These are phyloP conservation scores for Myocastor coypus DNA, from an alignment of 2,113 vertebrate genomes.

Conservation along the genomic window DNA sequence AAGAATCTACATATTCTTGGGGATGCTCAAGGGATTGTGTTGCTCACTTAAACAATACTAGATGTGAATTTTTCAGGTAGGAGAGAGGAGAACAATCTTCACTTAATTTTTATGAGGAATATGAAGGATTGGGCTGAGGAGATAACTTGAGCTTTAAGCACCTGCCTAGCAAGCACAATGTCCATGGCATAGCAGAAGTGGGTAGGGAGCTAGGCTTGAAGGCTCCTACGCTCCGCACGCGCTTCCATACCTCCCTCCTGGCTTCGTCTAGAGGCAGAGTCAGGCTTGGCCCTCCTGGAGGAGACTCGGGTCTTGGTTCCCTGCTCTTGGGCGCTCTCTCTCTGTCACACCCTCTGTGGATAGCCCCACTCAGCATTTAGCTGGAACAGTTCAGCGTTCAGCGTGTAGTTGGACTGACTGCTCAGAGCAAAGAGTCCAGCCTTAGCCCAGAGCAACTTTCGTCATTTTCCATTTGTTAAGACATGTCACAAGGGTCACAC, in stretches of 20 bases:
- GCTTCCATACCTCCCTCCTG: neutral
- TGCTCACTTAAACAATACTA: conserved; percentile 14
- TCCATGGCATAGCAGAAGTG: neutral
- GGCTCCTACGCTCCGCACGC: neutral
- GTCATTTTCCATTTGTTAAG: neutral
- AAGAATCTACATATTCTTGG: conserved; percentile 24
- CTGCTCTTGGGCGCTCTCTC: neutral
- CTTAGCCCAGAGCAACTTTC: neutral
- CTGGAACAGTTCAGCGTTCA: neutral
- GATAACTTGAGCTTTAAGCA: too few relatives aligned
- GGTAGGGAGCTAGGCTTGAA: accelerated
- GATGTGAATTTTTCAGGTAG: neutral
- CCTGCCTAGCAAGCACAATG: too few relatives aligned
- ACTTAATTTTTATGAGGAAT: conserved; percentile 26
- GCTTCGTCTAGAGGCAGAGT: neutral
- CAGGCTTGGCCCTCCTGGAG: neutral
- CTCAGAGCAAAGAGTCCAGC: neutral
- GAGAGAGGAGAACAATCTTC: neutral
- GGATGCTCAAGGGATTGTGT: neutral
- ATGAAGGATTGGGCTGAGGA: neutral
- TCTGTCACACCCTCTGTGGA: neutral
- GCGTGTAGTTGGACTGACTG: neutral
- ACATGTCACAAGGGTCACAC: neutral
- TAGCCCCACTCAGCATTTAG: neutral
- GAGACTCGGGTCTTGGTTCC: too few relatives aligned